Conservation (phyloP, 2,797 vertebrate species). For the Staurois parvus region DNA sequence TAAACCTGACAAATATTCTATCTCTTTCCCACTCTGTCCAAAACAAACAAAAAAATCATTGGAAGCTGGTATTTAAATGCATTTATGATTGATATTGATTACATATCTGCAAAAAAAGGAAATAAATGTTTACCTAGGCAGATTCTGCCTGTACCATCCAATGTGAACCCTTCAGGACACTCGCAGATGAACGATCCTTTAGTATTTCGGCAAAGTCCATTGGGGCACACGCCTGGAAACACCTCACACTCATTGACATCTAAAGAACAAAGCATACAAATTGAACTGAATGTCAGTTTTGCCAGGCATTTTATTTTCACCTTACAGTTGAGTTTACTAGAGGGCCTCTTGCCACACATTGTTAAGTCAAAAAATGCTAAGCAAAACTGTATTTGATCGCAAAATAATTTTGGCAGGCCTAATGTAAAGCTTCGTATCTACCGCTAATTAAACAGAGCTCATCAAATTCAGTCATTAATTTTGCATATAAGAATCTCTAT, state of each 20-base stretch:
- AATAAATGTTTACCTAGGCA: slow-evolving; percentile 75
- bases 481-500: too few relatives aligned
- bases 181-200: slow-evolving; percentile 79
- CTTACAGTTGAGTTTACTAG: background rate
- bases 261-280: slow-evolving; percentile 58
- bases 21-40: too few relatives aligned
- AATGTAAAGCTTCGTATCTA: too few relatives aligned
- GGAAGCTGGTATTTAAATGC: too few relatives aligned
- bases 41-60: too few relatives aligned
- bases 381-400: background rate
- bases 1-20: too few relatives aligned
- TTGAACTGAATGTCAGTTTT: background rate
- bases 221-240: slow-evolving; percentile 78
- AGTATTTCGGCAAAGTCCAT: slow-evolving; percentile 77
- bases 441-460: too few relatives aligned
- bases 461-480: too few relatives aligned
- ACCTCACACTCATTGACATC: slow-evolving; percentile 81
- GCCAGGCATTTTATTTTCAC: too few relatives aligned
- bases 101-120: too few relatives aligned
- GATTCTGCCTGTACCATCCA: slow-evolving; percentile 76
- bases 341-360: background rate
- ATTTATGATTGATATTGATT: too few relatives aligned
- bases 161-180: slow-evolving; percentile 76
- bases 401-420: background rate
- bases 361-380: background rate